Evolutionary conservation across 2,888 invertebrate genomes (phyloP).

Genomic region (Theristus sp.): DNA sequence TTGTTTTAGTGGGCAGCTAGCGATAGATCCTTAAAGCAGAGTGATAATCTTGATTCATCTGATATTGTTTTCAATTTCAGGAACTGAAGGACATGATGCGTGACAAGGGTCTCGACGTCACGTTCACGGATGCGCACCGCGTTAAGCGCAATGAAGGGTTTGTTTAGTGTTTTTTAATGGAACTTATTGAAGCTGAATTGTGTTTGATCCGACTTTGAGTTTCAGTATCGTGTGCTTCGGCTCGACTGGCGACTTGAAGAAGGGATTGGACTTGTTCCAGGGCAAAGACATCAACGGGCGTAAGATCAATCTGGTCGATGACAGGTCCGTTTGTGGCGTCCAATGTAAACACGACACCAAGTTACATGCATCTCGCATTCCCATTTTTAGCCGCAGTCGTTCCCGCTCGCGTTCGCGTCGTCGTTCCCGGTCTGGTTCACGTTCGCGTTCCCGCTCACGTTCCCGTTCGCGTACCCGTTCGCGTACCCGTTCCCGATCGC

Average conservation of each 20-base stretch:
- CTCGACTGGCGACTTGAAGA: conserved; percentile 79
- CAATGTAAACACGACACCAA: no score
- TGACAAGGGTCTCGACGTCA: conserved; percentile 83
- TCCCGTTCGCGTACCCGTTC: conserved; percentile 8
- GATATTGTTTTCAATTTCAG: no score
- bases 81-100: conserved; percentile 99
- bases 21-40: no score
- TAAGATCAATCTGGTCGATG: conserved; percentile 71
- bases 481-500: neutral
- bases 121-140: conserved; percentile 94
- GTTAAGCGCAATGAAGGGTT: conserved; percentile 57
- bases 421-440: conserved; percentile 6
- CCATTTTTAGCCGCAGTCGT: no score
- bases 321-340: conserved; percentile 34
- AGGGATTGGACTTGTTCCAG: conserved; percentile 85
- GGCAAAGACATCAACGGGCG: conserved; percentile 90
- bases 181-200: no score
- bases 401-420: neutral
- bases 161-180: neutral
- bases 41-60: no score
- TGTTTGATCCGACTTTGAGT: no score
- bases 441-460: conserved; percentile 10
- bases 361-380: no score
- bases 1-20: no score
- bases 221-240: conserved; percentile 88